Evolutionary conservation across 2,888 invertebrate genomes (phyloP), one percentile per base, ranked within the genome.

Genomic region (Cephus rjabovi): DNA sequence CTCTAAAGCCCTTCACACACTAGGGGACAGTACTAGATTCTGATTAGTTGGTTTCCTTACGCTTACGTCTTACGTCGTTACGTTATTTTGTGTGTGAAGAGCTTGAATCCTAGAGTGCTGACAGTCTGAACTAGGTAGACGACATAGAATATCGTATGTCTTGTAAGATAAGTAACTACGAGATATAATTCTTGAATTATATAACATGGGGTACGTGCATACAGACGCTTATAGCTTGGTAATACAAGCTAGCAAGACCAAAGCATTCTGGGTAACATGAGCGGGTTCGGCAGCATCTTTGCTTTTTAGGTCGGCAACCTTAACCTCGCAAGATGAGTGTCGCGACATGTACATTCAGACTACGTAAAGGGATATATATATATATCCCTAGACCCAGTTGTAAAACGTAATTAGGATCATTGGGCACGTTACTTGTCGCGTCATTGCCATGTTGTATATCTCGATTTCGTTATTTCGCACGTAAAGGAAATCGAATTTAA

Each of bases 131-230:
- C 40, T 23, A 40, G 23, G 23, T 23, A 23, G 40, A 40, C 40
- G 23, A 40, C 56, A 15, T 23, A 56, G 56, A 56, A 23, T 56
- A 56, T 56, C 56, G 6, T 56, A 56, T 56, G 23, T 23, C 56
- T 15, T 56, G 56, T 56, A 9, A 82, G 83, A 83, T 84, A 84
- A 84, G 84, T 84, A 12, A 3, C 35, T 12, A 79, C 81, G 79
- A 81, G 81, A 82, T 83, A 84, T 83, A 83, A 85, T 84, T 84
- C 85, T 86, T 85, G 84, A 86, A 86, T 86, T 87, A 86, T 85
- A 83, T 83, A 56, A 56, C 9, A 56, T 9, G 56, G 23, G 9
- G 56, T 56, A 56, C 23, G 9, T 56, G 23, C 15, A 56, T 56
- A 23, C 6, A 56, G 56, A 23, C 56, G 9, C 35, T 23, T 15